These are phyloP conservation scores for Artemia franciscana DNA, from an alignment of 1,140 invertebrate genomes.

Conservation along the genomic window DNA sequence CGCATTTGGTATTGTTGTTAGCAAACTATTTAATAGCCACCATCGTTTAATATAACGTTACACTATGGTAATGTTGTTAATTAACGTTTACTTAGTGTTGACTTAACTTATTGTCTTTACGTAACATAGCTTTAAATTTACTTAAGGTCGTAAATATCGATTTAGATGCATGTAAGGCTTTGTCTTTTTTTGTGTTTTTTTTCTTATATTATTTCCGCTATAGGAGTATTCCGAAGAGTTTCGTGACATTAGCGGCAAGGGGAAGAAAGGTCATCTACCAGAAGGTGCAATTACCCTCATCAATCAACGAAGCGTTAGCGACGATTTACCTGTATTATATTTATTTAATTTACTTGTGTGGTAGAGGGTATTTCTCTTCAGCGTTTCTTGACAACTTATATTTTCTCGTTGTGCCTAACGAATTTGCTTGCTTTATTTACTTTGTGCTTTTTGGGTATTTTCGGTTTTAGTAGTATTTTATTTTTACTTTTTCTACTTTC, in stretches of 20 bases:
- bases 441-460: too few relatives aligned
- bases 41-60: too few relatives aligned
- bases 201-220: slow-evolving; percentile 10
- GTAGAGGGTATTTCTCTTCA: background rate
- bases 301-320: slow-evolving; percentile 78
- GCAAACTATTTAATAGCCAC: too few relatives aligned
- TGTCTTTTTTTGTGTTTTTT: background rate
- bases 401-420: background rate
- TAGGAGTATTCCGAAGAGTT: slow-evolving; percentile 93
- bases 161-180: too few relatives aligned
- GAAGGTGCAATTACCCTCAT: slow-evolving; percentile 84
- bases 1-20: too few relatives aligned
- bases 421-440: background rate
- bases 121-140: too few relatives aligned
- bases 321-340: slow-evolving; percentile 69
- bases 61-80: too few relatives aligned
- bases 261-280: slow-evolving; percentile 67
- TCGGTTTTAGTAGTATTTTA: too few relatives aligned
- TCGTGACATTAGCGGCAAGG: slow-evolving; percentile 63
- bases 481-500: too few relatives aligned
- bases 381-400: background rate
- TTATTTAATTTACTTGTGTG: slow-evolving; percentile 20
- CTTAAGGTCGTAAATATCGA: too few relatives aligned
- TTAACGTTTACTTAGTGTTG: too few relatives aligned
- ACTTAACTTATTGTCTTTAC: too few relatives aligned